These are phyloP conservation scores for Sthenelais limicola DNA, from an alignment of 2,888 invertebrate species.

Conservation along the genomic window DNA sequence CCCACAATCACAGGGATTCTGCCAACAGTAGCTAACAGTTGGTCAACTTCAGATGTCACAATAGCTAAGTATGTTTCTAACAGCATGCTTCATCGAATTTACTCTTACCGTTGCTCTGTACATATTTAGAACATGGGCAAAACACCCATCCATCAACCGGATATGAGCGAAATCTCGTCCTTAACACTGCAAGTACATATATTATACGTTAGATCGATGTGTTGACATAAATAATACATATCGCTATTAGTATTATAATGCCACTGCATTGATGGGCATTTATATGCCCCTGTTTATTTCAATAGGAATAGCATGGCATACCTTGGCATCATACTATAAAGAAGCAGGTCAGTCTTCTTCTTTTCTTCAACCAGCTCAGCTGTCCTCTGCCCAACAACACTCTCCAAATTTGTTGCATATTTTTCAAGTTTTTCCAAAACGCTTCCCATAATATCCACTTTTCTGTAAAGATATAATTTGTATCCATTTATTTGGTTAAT, in stretches of 20 bases:
- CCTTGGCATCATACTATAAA: constrained; percentile 40
- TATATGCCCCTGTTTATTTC: background rate
- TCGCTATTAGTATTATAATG: background rate
- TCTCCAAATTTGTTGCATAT: constrained; percentile 37
- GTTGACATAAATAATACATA: background rate
- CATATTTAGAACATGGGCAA: no score
- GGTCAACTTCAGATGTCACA: no score
- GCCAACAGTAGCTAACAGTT: no score
- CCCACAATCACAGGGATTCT: no score
- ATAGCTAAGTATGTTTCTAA: no score
- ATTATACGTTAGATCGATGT: no score
- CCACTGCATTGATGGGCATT: background rate
- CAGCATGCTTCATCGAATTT: no score
- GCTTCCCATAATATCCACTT: constrained; percentile 19
- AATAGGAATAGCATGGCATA: background rate
- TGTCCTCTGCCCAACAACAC: constrained; percentile 26
- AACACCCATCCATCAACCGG: no score
- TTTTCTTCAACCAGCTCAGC: constrained; percentile 36
- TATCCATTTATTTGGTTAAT: background rate
- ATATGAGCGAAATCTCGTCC: no score
- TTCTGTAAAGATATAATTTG: constrained; percentile 2
- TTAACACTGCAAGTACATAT: no score
- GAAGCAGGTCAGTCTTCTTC: constrained; percentile 26
- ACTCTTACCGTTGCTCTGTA: no score
- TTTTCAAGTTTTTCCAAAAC: constrained; percentile 34